These are phyloP conservation scores for Sebastes vulpes DNA, from an alignment of 2,797 vertebrate species.

Conservation along the genomic window DNA sequence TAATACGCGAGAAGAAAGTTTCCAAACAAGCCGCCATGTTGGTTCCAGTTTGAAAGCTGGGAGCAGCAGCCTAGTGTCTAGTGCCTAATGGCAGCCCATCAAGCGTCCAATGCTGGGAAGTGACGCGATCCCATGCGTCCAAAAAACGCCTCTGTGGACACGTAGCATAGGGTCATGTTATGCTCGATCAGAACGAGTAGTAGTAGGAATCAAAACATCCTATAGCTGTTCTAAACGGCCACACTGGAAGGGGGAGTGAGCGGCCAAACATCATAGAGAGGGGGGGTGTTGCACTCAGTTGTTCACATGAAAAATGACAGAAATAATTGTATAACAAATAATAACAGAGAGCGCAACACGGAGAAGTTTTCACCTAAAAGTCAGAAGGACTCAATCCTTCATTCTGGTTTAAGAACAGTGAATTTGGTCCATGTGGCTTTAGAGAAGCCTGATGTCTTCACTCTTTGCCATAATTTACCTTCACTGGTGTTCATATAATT, in stretches of 20 bases:
- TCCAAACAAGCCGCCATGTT: no score
- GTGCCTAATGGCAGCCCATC: no score
- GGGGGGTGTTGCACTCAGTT: background rate
- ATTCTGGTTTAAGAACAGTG: background rate
- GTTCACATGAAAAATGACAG: background rate
- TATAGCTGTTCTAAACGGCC: background rate
- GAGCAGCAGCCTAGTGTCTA: no score
- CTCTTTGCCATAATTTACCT: background rate
- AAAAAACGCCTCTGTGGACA: no score
- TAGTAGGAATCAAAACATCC: background rate
- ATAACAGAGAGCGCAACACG: background rate
- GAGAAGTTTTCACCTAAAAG: background rate
- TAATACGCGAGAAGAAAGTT: no score
- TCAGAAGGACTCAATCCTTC: background rate
- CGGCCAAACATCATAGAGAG: no score
- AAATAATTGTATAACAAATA: background rate
- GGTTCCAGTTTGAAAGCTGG: no score
- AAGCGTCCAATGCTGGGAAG: no score
- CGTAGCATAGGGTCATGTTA: background rate
- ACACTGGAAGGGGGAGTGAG: background rate
- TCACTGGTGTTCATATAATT: background rate
- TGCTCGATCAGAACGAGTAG: background rate
- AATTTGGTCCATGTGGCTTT: background rate
- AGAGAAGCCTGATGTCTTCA: background rate
- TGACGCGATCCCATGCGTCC: no score